Evolutionary conservation across 1,140 invertebrate species (phyloP).

Genomic region (Lepidurus couesii): DNA sequence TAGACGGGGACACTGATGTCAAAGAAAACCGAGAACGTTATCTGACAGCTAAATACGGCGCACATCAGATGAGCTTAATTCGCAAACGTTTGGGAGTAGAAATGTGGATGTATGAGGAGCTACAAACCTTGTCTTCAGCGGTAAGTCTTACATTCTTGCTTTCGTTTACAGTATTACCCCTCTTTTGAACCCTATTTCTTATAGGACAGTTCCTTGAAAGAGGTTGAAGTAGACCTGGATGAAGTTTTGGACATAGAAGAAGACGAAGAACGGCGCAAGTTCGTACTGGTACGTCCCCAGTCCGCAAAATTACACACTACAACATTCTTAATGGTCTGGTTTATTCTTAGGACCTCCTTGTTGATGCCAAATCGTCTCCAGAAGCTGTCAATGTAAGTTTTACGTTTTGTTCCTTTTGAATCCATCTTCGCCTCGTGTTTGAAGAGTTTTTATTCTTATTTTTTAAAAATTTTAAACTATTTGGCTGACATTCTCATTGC

Average conservation of each 20-base stretch:
- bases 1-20: slow-evolving; percentile 70
- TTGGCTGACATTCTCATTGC: neutral
- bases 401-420: neutral
- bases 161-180: slow-evolving; percentile 23
- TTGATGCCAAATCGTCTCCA: slow-evolving; percentile 35
- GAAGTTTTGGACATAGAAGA: slow-evolving; percentile 87
- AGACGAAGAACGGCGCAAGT: slow-evolving; percentile 71
- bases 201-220: slow-evolving; percentile 46
- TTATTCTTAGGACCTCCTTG: slow-evolving; percentile 32
- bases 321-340: slow-evolving; percentile 22
- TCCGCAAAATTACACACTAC: neutral
- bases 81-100: slow-evolving; percentile 88
- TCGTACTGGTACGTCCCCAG: slow-evolving; percentile 62
- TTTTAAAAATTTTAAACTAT: neutral
- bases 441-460: neutral
- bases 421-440: neutral
- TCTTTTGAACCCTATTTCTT: slow-evolving; percentile 33
- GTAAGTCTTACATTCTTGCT: slow-evolving; percentile 50
- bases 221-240: slow-evolving; percentile 89
- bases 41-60: slow-evolving; percentile 91
- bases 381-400: slow-evolving; percentile 36
- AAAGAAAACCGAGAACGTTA: slow-evolving; percentile 87
- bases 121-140: slow-evolving; percentile 77
- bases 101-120: slow-evolving; percentile 94
- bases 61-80: slow-evolving; percentile 94